Evolutionary conservation across 2,113 vertebrate genomes (phyloP).

Genomic region (Corvus hawaiiensis): DNA sequence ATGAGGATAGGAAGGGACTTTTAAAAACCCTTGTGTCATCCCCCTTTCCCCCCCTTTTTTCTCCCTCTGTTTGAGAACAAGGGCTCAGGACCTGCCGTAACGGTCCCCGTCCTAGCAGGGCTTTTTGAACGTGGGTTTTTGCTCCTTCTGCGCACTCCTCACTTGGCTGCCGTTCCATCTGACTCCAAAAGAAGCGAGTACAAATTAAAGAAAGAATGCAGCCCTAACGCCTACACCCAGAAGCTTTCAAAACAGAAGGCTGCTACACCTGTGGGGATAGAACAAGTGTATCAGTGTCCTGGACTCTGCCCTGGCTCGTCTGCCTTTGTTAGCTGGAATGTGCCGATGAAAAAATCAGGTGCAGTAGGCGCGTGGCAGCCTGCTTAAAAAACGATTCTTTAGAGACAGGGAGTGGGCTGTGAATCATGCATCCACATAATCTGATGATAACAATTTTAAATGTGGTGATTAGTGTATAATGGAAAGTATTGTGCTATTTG

Average conservation of each 20-base stretch:
- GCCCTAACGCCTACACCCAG: constrained; percentile 71
- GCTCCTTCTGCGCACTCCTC: constrained; percentile 19
- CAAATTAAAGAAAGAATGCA: constrained; percentile 76
- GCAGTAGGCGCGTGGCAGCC: constrained; percentile 92
- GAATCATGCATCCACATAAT: constrained; percentile 73
- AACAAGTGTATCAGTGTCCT: constrained; percentile 97
- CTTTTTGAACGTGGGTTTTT: not conserved
- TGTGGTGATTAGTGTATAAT: constrained; percentile 67
- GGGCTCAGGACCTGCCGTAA: not conserved
- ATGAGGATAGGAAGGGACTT: not conserved
- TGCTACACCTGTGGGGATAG: constrained; percentile 93
- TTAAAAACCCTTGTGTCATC: rapidly evolving
- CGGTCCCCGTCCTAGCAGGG: not conserved
- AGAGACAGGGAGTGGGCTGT: constrained; percentile 71
- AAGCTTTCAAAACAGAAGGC: constrained; percentile 75
- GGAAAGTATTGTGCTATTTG: constrained; percentile 64
- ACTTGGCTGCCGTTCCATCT: constrained; percentile 50
- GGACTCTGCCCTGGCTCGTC: constrained; percentile 81
- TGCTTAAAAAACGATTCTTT: constrained; percentile 78
- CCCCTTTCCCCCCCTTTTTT: not conserved
- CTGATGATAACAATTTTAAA: constrained; percentile 73
- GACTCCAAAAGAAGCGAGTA: constrained; percentile 49
- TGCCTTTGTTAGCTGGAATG: constrained; percentile 85
- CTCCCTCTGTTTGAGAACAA: not conserved
- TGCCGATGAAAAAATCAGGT: constrained; percentile 93